Evolutionary conservation across 2,888 invertebrate genomes (phyloP), one percentile per base, ranked within the genome.

Genomic region (Ormyrus rosae): DNA sequence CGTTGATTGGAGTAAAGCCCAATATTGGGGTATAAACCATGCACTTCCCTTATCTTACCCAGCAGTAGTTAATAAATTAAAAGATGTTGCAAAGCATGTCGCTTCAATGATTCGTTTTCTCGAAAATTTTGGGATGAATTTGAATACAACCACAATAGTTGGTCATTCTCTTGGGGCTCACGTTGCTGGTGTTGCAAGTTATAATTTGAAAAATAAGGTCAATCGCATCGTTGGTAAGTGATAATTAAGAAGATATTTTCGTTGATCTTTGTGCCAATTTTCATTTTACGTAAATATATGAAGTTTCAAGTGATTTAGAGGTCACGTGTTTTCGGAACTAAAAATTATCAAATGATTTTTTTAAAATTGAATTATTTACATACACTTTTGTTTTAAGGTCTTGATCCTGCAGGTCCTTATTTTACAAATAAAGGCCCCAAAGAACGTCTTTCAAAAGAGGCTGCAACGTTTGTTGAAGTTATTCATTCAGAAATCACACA

Each of bases 361-460:
- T 34, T 3, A 34, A 34, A 34, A 34, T 34, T 34, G 34, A 34
- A 34, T 34, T 34, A 34, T 34, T 34, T 34, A 34, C 4, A 34
- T 34, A 34, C 34, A 34, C 34, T 34, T 34, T 34, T 34, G 3
- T 34, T 34, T 34, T 4, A 34, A 91, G 91, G 90, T 2, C 83
- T 91, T 80, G 91, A 91, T 73, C 91, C 91, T 11, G 91, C 91
- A 0, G 83, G 87, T 3, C 91, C 91, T 0, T 80, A 87, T 6
- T 91, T 91, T 83, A 68, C 51, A 3, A 48, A 81, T 0, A 87
- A 88, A 6, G 78, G 63, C 0, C 58, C 82, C 2, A 86, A 85
- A 1, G 78, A 84, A 4, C 84, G 90, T 11, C 87, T 91, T n/a
- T 90, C 90, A 8, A 80, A 81, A 4, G 83, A 83, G 0, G 91